Evolutionary conservation across 2,797 vertebrate genomes (phyloP), one percentile per base, ranked within the genome.

Genomic region (Fringilla coelebs): DNA sequence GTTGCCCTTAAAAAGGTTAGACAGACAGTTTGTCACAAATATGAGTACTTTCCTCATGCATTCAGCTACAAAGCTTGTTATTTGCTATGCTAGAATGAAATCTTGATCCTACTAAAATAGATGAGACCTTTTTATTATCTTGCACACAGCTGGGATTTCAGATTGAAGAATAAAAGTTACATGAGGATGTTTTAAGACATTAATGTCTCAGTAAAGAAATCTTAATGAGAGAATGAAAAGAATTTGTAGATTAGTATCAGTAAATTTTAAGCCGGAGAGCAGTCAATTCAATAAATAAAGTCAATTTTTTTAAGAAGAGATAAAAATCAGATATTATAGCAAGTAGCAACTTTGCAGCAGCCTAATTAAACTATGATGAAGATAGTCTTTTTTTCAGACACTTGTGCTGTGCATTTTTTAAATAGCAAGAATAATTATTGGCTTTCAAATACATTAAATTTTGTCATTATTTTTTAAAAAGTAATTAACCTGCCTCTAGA

Each of bases 321-420:
- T 91, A 93, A 81, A 80, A 91, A 75, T 80, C 28, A 1, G 32
- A 24, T 84, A 84, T 84, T 88, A 79, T 76, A 76, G 6, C 46
- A 91, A 88, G 34, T 54, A 78, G 22, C 36, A 72, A 14, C 17
- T 91, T 84, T 73, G 29, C 62, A 88, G 55, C 13, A 91, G 31
- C 20, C 51, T 94, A 94, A 94, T 91, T 94, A 95, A 91, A 91
- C 77, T 86, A 9, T 34, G 57, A 73, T 84, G 34, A 72, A 94
- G 57, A 90, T 43, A 81, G 32, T 4, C 2, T 17, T 63, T 77
- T 77, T 71, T 85, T 52, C 66, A 81, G 11, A 57, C 36, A 17
- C 17, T 93, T 65, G 51, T 66, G 38, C 11, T 62, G 6, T 52
- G 10, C 29, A 19, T 75, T 65, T 66, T 67, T 81, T 66, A 88